Evolutionary conservation across 2,113 vertebrate species (phyloP).

Genomic region (Ptyas mucosa): DNA sequence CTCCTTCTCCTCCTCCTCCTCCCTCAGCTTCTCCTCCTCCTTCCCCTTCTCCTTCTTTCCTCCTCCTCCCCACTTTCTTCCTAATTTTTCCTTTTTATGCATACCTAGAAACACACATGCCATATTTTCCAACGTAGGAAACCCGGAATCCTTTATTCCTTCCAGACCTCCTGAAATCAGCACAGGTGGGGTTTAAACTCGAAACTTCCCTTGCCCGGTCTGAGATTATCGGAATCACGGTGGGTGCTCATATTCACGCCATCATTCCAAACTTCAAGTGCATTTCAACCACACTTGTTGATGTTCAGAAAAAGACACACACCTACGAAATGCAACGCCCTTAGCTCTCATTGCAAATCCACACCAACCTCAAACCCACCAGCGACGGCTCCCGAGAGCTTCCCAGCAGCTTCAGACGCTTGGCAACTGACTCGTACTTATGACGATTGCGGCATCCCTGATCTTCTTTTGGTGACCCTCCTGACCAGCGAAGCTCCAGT

Average conservation of each 20-base stretch:
- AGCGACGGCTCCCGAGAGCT: neutral
- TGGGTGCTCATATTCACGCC: neutral
- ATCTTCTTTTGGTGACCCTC: neutral
- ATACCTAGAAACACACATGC: neutral
- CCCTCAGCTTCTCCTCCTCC: accelerated
- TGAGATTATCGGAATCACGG: neutral
- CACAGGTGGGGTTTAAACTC: neutral
- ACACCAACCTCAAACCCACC: neutral
- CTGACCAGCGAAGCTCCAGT: neutral
- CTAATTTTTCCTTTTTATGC: neutral
- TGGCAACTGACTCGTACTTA: neutral
- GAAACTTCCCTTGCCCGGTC: no score
- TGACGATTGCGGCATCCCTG: neutral
- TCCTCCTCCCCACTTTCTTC: neutral
- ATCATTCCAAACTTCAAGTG: neutral
- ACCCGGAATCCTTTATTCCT: neutral
- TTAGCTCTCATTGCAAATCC: neutral
- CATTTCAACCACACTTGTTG: neutral
- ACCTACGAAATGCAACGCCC: accelerated
- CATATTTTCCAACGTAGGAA: neutral
- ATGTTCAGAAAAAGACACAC: neutral
- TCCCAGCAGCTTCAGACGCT: neutral
- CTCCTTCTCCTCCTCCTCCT: no score
- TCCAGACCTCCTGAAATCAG: no score
- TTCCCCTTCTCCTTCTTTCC: no score